phyloP scores from a whole-genome alignment of 1,140 invertebrate species.

The Meloidogyne chitwoodi region DNA sequence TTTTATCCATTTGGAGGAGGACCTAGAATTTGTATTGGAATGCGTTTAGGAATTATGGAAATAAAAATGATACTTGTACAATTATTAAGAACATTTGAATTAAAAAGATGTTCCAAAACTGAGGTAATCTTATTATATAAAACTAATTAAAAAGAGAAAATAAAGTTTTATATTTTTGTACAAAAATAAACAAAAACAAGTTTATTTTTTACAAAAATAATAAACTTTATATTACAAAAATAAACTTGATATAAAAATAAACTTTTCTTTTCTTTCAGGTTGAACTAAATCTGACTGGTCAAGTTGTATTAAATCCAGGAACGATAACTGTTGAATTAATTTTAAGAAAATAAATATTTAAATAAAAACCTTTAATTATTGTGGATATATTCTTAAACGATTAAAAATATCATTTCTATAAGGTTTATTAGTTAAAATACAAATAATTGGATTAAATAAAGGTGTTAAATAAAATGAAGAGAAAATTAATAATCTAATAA shows the following conservation, averaged over 20 bases:
- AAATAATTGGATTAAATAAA: background rate
- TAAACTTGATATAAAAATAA: constrained; percentile 4
- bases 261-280: background rate
- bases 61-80: background rate
- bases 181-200: too few relatives aligned
- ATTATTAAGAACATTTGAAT: constrained; percentile 25
- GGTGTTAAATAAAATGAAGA: background rate
- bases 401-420: background rate
- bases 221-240: background rate
- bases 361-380: background rate
- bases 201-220: too few relatives aligned
- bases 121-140: background rate
- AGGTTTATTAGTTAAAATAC: background rate
- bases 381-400: background rate
- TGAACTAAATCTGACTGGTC: background rate
- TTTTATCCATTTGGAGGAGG: background rate
- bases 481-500: background rate
- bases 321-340: background rate
- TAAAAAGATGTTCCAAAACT: constrained; percentile 8
- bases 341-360: constrained; percentile 2
- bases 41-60: background rate
- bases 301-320: constrained; percentile 12
- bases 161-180: too few relatives aligned
- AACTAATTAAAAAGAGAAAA: background rate
- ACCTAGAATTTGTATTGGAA: constrained; percentile 5